Evolutionary conservation across 2,888 invertebrate genomes (phyloP), one percentile per base, ranked within the genome.

Genomic region (Andrena fulva): DNA sequence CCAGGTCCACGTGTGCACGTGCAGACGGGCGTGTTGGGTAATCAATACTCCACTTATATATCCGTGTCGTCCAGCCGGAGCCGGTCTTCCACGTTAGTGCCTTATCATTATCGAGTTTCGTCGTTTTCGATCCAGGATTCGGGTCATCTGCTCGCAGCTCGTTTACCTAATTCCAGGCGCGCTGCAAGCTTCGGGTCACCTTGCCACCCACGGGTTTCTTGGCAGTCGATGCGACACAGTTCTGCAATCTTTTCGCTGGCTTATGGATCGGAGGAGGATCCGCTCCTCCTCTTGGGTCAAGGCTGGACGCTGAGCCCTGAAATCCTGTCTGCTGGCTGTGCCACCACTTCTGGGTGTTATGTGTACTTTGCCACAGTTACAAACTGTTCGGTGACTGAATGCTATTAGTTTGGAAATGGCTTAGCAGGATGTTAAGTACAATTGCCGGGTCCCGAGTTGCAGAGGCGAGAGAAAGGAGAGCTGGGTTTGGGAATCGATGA

Each of bases 21-120:
- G 48, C 50, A 20, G 70, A 68, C 69, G 54, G 35, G 62, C 70
- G 79, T 78, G 76, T 82, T 81, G 68, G 70, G 75, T 85, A 88
- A 91, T 91, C 91, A 89, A 91, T 91, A 91, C 87, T 90, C 85
- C 75, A 88, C 87, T 89, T 86, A 89, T 87, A 87, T 86, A 59
- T 42, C 42, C 79, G 67, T 86, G 83, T 80, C 78, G 85, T 82
- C 74, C 82, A 42, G 64, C 66, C 54, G 80, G 76, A 85, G 82
- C 74, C 82, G 64, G 54, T 52, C 33, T n/a, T 24, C 75, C 70
- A 82, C 80, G 87, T 83, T 85, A 84, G 84, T 85, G 86, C 82
- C 89, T 90, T 89, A 90, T 91, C 89, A 88, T 90, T 89, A 91
- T 77, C 62, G 79, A 82, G 75, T 85, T 86, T 89, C 80, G 73